These are phyloP conservation scores for Rhinophrynus dorsalis DNA, from an alignment of 2,797 vertebrate species.

Conservation along the genomic window DNA sequence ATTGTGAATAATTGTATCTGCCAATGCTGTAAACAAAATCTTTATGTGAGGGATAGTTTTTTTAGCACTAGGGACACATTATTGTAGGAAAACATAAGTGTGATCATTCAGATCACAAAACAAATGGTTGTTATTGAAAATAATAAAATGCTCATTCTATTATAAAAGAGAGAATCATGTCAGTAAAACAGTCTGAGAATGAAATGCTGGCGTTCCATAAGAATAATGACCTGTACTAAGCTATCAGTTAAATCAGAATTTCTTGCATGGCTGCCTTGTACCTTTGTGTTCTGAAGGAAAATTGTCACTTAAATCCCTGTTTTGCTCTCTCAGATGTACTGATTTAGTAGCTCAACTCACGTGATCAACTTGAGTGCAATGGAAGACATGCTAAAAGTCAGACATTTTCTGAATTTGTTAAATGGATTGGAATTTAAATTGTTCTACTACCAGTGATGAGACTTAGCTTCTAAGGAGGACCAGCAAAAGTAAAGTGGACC, in stretches of 20 bases:
- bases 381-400: no score
- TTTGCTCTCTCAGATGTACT: not conserved
- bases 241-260: conserved; percentile 25
- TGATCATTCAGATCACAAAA: not conserved
- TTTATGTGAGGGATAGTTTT: not conserved
- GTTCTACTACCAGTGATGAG: no score
- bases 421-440: no score
- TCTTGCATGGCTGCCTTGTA: conserved; percentile 16
- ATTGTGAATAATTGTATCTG: not conserved
- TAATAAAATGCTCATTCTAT: conserved; percentile 7
- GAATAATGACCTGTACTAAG: not conserved
- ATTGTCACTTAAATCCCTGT: conserved; percentile 6
- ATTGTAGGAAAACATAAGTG: no score
- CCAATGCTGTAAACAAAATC: not conserved
- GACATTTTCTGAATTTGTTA: no score
- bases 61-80: no score
- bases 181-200: not conserved
- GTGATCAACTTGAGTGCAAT: no score
- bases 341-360: no score
- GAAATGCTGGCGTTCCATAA: not conserved
- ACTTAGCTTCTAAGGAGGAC: no score
- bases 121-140: conserved; percentile 2
- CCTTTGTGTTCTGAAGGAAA: conserved; percentile 15
- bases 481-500: no score
- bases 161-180: not conserved